A percentile compares a stretch with the other conserved stretches of the same genome.
Conservation (phyloP, 2,888 invertebrate genomes). For the Heliconius ethilla region DNA sequence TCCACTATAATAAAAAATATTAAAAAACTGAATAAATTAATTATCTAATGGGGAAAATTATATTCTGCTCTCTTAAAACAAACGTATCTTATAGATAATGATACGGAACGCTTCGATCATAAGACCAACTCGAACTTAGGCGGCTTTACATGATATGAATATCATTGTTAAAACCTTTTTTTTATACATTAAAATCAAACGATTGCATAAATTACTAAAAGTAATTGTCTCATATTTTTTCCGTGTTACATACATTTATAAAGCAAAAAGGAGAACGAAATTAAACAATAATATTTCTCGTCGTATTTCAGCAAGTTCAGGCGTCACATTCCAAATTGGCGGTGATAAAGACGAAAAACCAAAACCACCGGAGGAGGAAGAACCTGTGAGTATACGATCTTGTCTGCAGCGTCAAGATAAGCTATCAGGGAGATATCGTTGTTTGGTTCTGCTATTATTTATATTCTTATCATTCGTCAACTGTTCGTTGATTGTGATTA, state of each 20-base stretch:
- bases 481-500: conserved; percentile 29
- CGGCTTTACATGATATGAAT: too few relatives aligned
- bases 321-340: conserved; percentile 87
- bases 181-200: too few relatives aligned
- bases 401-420: conserved; percentile 48
- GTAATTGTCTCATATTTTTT: too few relatives aligned
- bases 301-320: conserved; percentile 73
- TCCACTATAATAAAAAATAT: too few relatives aligned
- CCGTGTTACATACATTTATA: not conserved
- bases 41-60: too few relatives aligned
- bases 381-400: conserved; percentile 69
- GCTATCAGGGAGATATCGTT: conserved; percentile 51
- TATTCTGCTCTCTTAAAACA: too few relatives aligned
- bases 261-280: not conserved
- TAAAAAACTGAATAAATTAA: too few relatives aligned
- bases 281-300: not conserved
- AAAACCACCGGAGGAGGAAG: conserved; percentile 80
- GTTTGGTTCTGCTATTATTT: conserved; percentile 46
- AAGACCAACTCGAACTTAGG: too few relatives aligned
- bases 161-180: too few relatives aligned
- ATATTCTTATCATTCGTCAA: conserved; percentile 41
- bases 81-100: too few relatives aligned
- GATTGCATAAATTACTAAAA: too few relatives aligned
- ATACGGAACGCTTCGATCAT: too few relatives aligned
- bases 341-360: conserved; percentile 83